phyloP scores from a whole-genome alignment of 2,113 vertebrate species.

The Orycteropus afer region DNA sequence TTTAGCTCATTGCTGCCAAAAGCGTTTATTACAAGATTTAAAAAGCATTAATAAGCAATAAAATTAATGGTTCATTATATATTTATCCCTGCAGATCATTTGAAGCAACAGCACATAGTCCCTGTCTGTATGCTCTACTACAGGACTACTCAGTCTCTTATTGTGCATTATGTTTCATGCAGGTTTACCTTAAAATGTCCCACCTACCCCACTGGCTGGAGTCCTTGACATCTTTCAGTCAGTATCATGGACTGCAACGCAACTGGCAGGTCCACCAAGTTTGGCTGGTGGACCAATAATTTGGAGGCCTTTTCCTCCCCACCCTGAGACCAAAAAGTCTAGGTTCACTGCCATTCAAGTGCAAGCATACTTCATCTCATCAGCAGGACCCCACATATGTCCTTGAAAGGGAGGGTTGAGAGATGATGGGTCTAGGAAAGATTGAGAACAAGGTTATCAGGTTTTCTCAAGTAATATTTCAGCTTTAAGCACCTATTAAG shows the following conservation, averaged over 20 bases:
- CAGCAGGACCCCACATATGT: fast-evolving
- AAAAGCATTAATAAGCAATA: neutral
- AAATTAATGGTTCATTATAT: fast-evolving
- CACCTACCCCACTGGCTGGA: neutral
- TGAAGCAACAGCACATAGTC: fast-evolving
- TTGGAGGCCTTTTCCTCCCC: fast-evolving
- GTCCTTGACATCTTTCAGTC: neutral
- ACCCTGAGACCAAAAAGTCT: fast-evolving
- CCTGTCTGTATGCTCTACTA: fast-evolving
- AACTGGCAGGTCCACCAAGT: neutral
- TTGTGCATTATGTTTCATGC: fast-evolving
- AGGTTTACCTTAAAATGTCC: fast-evolving
- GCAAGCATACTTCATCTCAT: neutral
- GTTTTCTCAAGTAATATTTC: fast-evolving
- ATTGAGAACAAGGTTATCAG: fast-evolving
- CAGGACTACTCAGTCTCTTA: fast-evolving
- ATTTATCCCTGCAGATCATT: fast-evolving
- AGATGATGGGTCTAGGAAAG: fast-evolving
- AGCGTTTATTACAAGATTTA: neutral
- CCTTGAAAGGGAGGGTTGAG: neutral
- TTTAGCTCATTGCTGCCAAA: neutral
- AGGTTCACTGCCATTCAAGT: fast-evolving
- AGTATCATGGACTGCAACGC: neutral
- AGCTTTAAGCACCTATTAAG: fast-evolving
- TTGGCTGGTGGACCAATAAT: fast-evolving